Base-by-base conservation (phyloP, 2,113 vertebrate species). In the Trichomycterus rosablanca region DNA sequence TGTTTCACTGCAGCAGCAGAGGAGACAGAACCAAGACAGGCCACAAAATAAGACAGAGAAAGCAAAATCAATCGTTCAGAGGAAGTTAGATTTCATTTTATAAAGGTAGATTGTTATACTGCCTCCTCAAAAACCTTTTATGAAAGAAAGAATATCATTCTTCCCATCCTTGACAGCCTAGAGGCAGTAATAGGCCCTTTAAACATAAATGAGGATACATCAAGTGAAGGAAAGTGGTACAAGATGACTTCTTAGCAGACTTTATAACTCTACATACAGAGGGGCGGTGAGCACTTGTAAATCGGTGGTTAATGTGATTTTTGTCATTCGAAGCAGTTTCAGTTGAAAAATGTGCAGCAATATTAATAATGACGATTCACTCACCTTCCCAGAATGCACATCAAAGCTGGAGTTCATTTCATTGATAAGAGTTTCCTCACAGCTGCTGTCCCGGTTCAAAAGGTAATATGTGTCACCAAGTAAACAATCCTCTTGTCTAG, bases 391-490 rank as follows among this genome's bases (percentile, higher is more conserved):
- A 12, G 79, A 43, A 16, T 78, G 75, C 7, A 77, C 71, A 46
- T 45, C 34, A 53, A 78, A 69, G 2, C 61, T 30, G 7, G 67
- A 30, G 42, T 79, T 71, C 43, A 63, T 49, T 62, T 80, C 72
- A 57, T 79, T 59, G 4, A 67, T 51, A 24, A 89, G 72, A 4
- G 69, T 84, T 34, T 78, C 61, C 16, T 71, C 71, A 53, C 83
- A 83, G 55, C 74, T 70, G 42, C 12, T 67, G 46, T 83, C 86
- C 63, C 83, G 80, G 66, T 85, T 83, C 63, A 98, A 42, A 30
- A 96, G 85, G 53, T 92, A 72, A 75, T 91, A 95, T 12, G 86
- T 89, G 75, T 97, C 93, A 9, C 93, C 93, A 54, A 91, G 56
- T 66, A 97, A 90, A 74, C 95, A 98, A 70, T 98, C 96, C 3